Evolutionary conservation across 2,113 vertebrate genomes (phyloP), one percentile per base, ranked within the genome.

Genomic region (Lynx canadensis): DNA sequence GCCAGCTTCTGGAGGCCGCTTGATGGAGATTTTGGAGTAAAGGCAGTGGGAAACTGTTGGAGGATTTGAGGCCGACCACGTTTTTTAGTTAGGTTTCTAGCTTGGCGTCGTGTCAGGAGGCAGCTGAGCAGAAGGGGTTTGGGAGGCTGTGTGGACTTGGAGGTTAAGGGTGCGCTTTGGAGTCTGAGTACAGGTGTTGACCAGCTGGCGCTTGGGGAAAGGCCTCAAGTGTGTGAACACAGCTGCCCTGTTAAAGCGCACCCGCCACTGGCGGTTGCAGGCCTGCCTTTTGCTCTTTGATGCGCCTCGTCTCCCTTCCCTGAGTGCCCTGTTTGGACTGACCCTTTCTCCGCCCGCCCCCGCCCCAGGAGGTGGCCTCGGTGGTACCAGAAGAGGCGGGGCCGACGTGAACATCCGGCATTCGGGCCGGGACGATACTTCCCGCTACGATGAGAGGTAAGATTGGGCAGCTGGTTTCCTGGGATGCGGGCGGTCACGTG

Each of bases 331-430:
- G 74, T 23, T 19, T 9, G 5, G 16, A 48, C 87, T 90, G 41
- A 95, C 87, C 33, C 33, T 3, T 15, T 21, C n/a, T 92, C 1
- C 16, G 48, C 73, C 33, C 69, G 33, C n/a, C n/a, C 21, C 41
- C 38, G 21, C 38, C 16, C 29, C 65, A 99, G 99, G 99, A 95
- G 99, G 99, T 2, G 99, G 99, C 95, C 98, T 99, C 12, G 99
- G 99, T 19, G 99, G 99, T 19, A 99, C 99, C 19, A 98, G 99
- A 88, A 99, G 99, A 98, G 99, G 99, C 1, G 99, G 99, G 41
- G 99, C 99, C 1, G 99, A 99, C 25, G 99, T 99, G 87, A 99
- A 99, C 97, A 99, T 99, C 90, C 99, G 99, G 93, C 99, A 99
- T 95, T 99, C 99, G 0, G 99, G 99, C 93, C 98, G 99, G 57